These are phyloP conservation scores for Poeciliopsis prolifica DNA, from an alignment of 2,113 vertebrate species.

Conservation along the genomic window DNA sequence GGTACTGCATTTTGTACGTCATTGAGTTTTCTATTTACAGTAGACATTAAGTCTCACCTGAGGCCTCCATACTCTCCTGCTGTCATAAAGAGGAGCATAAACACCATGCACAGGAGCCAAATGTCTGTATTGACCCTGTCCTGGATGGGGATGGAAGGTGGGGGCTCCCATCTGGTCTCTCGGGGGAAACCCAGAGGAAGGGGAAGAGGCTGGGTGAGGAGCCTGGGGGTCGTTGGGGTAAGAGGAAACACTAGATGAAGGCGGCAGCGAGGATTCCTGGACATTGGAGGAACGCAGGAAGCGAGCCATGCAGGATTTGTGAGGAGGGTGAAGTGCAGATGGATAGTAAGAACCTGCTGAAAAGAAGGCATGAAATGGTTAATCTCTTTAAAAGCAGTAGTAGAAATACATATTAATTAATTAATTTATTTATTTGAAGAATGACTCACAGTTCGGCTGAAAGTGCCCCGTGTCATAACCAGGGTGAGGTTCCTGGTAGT, in stretches of 20 bases:
- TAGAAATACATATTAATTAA: background rate
- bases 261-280: slow-evolving; percentile 88
- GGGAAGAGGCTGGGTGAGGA: slow-evolving; percentile 73
- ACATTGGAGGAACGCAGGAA: slow-evolving; percentile 90
- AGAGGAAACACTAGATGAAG: slow-evolving; percentile 78
- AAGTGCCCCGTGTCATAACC: slow-evolving; percentile 87
- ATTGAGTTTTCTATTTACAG: no score
- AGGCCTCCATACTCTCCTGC: slow-evolving; percentile 93
- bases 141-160: slow-evolving; percentile 84
- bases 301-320: slow-evolving; percentile 89
- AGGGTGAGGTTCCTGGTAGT: slow-evolving; percentile 88
- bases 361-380: slow-evolving; percentile 40
- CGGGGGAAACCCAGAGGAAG: slow-evolving; percentile 83
- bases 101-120: slow-evolving; percentile 87
- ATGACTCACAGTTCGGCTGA: slow-evolving; percentile 84
- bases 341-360: slow-evolving; percentile 87
- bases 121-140: slow-evolving; percentile 83
- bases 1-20: no score
- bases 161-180: slow-evolving; percentile 86
- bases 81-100: slow-evolving; percentile 95
- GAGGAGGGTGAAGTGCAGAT: slow-evolving; percentile 85
- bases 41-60: slow-evolving; percentile 63
- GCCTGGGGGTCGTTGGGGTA: slow-evolving; percentile 60
- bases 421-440: background rate
- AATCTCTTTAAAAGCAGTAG: background rate